These are phyloP conservation scores for Nannoperca obscura DNA, from an alignment of 2,797 vertebrate species.

Conservation along the genomic window DNA sequence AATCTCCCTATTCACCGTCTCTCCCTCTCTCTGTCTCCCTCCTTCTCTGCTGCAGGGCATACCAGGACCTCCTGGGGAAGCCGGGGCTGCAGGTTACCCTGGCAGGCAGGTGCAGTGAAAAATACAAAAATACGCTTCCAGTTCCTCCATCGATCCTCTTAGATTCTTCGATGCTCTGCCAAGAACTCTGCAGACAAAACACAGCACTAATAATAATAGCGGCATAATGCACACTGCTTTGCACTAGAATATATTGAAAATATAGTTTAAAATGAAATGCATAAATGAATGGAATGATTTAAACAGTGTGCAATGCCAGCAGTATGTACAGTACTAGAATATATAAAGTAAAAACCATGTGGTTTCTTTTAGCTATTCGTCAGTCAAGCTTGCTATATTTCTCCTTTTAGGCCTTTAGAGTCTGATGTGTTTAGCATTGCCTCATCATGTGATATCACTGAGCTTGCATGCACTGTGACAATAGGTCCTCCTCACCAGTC, in stretches of 20 bases:
- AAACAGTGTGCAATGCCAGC: no score
- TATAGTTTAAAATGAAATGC: not conserved
- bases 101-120: slow-evolving; percentile 99
- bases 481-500: slow-evolving; percentile 53
- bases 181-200: slow-evolving; percentile 44
- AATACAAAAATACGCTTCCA: slow-evolving; percentile 74
- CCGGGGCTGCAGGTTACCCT: slow-evolving; percentile 95
- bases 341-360: slow-evolving; percentile 23
- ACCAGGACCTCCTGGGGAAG: slow-evolving; percentile 88
- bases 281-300: no score
- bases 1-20: slow-evolving; percentile 74
- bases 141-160: slow-evolving; percentile 53
- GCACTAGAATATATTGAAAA: not conserved
- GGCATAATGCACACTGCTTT: slow-evolving; percentile 10
- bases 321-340: not conserved
- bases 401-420: not conserved
- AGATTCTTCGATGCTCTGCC: slow-evolving; percentile 37
- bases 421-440: slow-evolving; percentile 16
- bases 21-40: slow-evolving; percentile 61
- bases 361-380: slow-evolving; percentile 16
- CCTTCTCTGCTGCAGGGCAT: slow-evolving; percentile 86
- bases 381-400: slow-evolving; percentile 12
- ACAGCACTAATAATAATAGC: slow-evolving; percentile 8
- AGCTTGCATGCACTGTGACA: slow-evolving; percentile 17
- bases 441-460: slow-evolving; percentile 19